These are phyloP conservation scores for Clupea harengus DNA, from an alignment of 2,113 vertebrate genomes.

Conservation along the genomic window DNA sequence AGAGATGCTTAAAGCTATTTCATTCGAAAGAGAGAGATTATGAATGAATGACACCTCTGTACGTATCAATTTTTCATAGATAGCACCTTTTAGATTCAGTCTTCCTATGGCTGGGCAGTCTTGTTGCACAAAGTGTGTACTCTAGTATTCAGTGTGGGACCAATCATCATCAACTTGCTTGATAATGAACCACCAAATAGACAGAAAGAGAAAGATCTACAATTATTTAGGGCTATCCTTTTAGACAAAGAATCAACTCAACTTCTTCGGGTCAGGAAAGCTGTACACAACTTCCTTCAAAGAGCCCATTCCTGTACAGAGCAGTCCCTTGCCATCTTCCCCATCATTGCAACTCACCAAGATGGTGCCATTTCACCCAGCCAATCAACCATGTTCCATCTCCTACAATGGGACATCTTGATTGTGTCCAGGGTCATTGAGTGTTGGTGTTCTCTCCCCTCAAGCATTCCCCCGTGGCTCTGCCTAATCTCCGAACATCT, in stretches of 20 bases:
- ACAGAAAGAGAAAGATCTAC: neutral
- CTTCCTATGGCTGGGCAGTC: neutral
- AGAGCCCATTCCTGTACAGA: neutral
- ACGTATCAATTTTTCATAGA: neutral
- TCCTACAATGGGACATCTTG: conserved; percentile 54
- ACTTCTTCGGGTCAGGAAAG: neutral
- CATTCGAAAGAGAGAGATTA: neutral
- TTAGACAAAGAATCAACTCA: neutral
- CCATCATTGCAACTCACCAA: conserved; percentile 54
- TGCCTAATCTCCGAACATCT: neutral
- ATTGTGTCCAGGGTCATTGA: conserved; percentile 56
- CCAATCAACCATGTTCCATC: conserved; percentile 57
- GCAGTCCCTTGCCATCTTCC: neutral
- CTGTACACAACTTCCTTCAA: neutral
- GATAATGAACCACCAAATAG: neutral
- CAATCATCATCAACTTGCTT: neutral
- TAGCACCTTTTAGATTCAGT: neutral
- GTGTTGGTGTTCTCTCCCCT: conserved; percentile 55
- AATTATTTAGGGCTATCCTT: too few species aligned
- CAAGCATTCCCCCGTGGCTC: neutral
- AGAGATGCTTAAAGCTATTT: neutral
- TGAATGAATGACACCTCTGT: neutral
- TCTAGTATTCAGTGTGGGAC: neutral
- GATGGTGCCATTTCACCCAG: conserved; percentile 55
- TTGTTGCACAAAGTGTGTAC: neutral